These are phyloP conservation scores for Aspidoscelis tigris DNA, from an alignment of 2,113 vertebrate genomes.

Conservation along the genomic window DNA sequence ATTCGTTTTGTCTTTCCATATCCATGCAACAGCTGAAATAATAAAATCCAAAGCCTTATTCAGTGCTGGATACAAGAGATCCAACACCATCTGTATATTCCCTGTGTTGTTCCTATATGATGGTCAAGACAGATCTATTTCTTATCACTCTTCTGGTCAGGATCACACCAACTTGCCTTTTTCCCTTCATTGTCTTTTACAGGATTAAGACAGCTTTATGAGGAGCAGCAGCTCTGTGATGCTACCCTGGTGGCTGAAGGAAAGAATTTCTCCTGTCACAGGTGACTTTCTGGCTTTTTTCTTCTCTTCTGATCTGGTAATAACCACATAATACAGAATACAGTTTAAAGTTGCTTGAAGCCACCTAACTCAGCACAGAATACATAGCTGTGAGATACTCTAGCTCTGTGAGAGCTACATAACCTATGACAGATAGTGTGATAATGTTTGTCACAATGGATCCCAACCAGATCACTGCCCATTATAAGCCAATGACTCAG, in stretches of 20 bases:
- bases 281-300: conserved; percentile 24
- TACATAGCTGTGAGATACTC: not conserved
- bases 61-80: not conserved
- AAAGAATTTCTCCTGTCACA: conserved; percentile 41
- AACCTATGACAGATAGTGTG: not conserved
- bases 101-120: not conserved
- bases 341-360: not conserved
- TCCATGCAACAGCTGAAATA: not conserved
- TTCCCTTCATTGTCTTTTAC: not conserved
- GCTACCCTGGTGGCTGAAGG: conserved; percentile 35
- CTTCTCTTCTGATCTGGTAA: not conserved
- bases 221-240: conserved; percentile 38
- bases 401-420: not conserved
- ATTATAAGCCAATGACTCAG: not conserved
- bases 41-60: not conserved
- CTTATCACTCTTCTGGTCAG: not conserved
- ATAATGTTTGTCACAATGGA: conserved; percentile 25
- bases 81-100: not conserved
- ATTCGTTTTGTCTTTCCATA: not conserved
- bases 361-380: not conserved
- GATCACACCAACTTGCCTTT: not conserved
- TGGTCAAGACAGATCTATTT: not conserved
- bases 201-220: conserved; percentile 37
- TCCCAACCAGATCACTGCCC: not conserved
- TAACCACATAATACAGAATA: too few species aligned